Base-by-base conservation (phyloP, 2,888 invertebrate species). In the Philereme transversata region DNA sequence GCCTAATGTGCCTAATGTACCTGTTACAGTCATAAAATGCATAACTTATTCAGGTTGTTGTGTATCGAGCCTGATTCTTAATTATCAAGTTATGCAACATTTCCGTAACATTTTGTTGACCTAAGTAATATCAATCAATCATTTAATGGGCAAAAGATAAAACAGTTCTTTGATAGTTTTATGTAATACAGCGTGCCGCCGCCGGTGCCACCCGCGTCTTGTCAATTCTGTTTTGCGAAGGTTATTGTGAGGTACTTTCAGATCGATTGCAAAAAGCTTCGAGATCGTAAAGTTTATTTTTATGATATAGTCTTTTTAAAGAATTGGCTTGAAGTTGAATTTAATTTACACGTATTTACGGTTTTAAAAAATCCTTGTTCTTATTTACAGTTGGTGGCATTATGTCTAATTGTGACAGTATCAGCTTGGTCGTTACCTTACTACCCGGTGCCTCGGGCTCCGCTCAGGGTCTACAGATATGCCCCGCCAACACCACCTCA, bases 371-470 rank as follows among this genome's bases (percentile, higher is more conserved):
- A 5, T 5, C 8, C 40, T 40, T 40, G 7, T 40, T 40, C 40
- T 40, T 8, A 6, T 6, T 40, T 40, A 38, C 75, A 90, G 90
- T 62, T 87, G 34, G 38, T 85, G 3, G 50, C 90, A 11, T 72
- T 79, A 1, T 81, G 82, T 59, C 45, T 74, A 5, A 56, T 81
- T 9, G 41, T 81, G 4, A 65, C 74, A 0, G 67, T 74, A 3
- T 74, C 84, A 52, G 85, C 86, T 4, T 90, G 90, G 90, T 87
- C 89, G 0, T 54, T 77, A n/a, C 90, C 90, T 0, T 87, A 80
- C 72, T 83, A 87, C 60, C 84, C 86, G 0, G 79, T 76, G 0
- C 79, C 76, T 1, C 73, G 84, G 55, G 74, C 72, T 4, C 86
- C 83, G 0, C 57, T 82, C 44, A 79, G 89, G 22, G 81, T 84